Conservation (phyloP, 2,888 invertebrate genomes). For the Cephus pulcher region DNA sequence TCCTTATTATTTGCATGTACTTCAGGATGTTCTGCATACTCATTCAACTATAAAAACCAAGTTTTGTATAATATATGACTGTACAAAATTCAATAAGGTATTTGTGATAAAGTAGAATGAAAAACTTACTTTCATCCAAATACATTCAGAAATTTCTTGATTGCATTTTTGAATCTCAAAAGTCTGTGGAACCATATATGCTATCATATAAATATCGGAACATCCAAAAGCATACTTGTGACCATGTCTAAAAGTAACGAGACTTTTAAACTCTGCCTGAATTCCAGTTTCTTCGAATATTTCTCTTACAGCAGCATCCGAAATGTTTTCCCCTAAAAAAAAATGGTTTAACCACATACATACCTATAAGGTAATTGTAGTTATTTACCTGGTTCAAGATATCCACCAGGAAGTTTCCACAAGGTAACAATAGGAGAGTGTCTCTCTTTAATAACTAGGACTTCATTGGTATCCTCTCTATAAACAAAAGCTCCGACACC, state of each 20-base stretch:
- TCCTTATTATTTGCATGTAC: conserved; percentile 79
- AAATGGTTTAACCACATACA: background rate
- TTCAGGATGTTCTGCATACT: conserved; percentile 77
- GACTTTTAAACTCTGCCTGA: conserved; percentile 78
- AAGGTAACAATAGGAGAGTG: conserved; percentile 52
- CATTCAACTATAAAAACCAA: conserved; percentile 66
- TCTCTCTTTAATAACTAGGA: conserved; percentile 86
- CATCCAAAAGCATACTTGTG: conserved; percentile 83
- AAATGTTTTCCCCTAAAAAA: conserved; percentile 80
- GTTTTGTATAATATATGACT: conserved; percentile 7
- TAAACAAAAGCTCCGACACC: conserved; percentile 91
- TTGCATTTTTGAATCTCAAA: conserved; percentile 76
- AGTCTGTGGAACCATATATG: conserved; percentile 76
- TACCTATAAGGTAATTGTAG: background rate
- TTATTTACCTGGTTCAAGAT: conserved; percentile 81
- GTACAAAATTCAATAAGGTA: conserved; percentile 12
- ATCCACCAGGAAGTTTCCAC: conserved; percentile 95
- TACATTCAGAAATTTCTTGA: conserved; percentile 80
- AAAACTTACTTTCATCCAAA: conserved; percentile 81
- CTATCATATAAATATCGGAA: conserved; percentile 88
- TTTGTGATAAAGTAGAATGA: background rate
- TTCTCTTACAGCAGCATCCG: conserved; percentile 86
- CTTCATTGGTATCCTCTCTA: conserved; percentile 76
- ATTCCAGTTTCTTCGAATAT: conserved; percentile 93
- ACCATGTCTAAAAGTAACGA: conserved; percentile 83